Base-by-base conservation (phyloP, 1,140 invertebrate genomes). In the Lasioglossum baleicum region DNA sequence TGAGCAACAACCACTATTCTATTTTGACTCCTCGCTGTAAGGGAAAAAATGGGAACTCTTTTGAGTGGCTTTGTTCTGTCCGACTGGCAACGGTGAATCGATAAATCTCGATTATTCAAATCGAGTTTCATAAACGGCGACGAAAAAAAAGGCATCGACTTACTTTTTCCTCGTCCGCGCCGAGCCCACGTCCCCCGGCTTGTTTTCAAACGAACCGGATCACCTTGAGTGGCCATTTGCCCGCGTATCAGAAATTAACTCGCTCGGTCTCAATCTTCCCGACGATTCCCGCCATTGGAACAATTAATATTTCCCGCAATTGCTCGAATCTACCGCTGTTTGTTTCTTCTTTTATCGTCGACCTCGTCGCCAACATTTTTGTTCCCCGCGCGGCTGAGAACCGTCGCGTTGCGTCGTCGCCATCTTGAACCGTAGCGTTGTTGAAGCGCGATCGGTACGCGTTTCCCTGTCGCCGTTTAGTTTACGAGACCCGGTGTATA, bases 181-280 rank as follows among this genome's bases (percentile, higher is more conserved):
- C n/a, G 51, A 8, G 15, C 26, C 20, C 15, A 7, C 13, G 7
- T 58, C 13, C 58, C 35, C 56, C 51, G 17, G 6, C 13, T 58
- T 56, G 15, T 70, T 17, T 20, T 42, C 44, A 61, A 20, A 44
- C 44, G 15, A 72, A 72, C 58, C 26, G 70, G 42, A 20, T 72
- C n/a, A 22, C 58, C 70, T 72, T 65, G 61, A 53, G n/a, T n/a
- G 11, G 2, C 7, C 48, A 20, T 22, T 35, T 35, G 35, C 20
- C 20, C 22, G 35, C 53, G 31, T 26, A 22, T 53, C 20, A 64
- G 48, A 40, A 64, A 65, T 65, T 17, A 17, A 53, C 2, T 65
- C 31, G n/a, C 22, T 35, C 11, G n/a, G 22, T 17, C 31, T 64
- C 31, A 13, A 7, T n/a, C 7, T 7, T 3, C 7, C 13, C 6